Evolutionary conservation across 2,888 invertebrate species (phyloP).

Genomic region (Ormia ochracea): DNA sequence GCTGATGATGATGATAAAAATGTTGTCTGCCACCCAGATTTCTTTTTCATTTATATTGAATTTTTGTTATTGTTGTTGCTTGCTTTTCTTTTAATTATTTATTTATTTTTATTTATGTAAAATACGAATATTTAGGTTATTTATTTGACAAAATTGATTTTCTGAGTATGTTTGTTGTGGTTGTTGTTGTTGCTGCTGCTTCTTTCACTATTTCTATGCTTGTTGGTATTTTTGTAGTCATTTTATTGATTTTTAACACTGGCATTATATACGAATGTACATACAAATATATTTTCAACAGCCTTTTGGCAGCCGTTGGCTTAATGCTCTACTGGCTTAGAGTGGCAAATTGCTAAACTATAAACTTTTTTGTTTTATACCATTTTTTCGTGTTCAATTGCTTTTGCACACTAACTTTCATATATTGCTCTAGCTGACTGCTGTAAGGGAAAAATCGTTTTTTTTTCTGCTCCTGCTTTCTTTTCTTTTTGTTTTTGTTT

Average conservation of each 20-base stretch:
- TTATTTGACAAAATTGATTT: conserved; percentile 60
- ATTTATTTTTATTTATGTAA: conserved; percentile 20
- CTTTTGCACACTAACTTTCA: conserved; percentile 3
- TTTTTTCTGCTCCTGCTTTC: conserved; percentile 14
- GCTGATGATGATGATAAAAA: conserved; percentile 34
- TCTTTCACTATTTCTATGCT: not conserved
- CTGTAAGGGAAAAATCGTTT: conserved; percentile 27
- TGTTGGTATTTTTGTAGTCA: conserved; percentile 47
- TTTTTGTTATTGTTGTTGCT: conserved; percentile 18
- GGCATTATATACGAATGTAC: too few relatives aligned
- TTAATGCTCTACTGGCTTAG: conserved; percentile 40
- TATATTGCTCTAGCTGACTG: conserved; percentile 20
- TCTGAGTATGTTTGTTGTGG: conserved; percentile 24
- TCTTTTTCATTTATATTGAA: conserved; percentile 43
- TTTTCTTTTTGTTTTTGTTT: conserved; percentile 3
- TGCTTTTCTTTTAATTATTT: not conserved
- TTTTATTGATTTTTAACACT: conserved; percentile 62
- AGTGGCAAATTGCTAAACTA: conserved; percentile 45
- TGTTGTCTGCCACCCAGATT: conserved; percentile 51
- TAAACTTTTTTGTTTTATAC: conserved; percentile 33
- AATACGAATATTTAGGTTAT: conserved; percentile 54
- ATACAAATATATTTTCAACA: conserved; percentile 42
- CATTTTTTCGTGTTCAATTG: conserved; percentile 29
- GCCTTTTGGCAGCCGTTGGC: conserved; percentile 47
- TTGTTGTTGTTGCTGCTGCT: conserved; percentile 2